These are phyloP conservation scores for Hemicentrotus pulcherrimus DNA, from an alignment of 35 echinoderm and acorn worm species.

Conservation along the genomic window DNA sequence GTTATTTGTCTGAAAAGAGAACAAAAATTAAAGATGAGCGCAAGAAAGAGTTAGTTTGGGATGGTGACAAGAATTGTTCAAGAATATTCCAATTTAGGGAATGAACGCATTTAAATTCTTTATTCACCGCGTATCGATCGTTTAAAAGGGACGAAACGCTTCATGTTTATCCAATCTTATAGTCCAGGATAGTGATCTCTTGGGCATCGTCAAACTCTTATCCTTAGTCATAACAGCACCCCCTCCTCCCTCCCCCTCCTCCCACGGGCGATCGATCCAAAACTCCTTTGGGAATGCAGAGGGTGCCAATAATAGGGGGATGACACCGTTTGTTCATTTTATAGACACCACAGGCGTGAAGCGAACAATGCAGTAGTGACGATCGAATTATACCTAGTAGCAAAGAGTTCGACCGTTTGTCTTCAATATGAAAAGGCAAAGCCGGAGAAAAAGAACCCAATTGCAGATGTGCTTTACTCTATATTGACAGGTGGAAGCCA, in stretches of 20 bases:
- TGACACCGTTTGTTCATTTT: not conserved
- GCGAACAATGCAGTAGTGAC: not conserved
- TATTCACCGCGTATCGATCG: too few relatives aligned
- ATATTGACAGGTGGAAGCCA: not conserved
- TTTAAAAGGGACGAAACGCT: too few relatives aligned
- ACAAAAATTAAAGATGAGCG: too few relatives aligned
- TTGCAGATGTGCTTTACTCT: not conserved
- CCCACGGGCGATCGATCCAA: not conserved
- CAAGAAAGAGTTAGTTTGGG: too few relatives aligned
- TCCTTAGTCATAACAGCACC: not conserved
- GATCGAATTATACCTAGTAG: not conserved
- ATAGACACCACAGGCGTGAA: not conserved
- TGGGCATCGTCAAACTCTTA: not conserved
- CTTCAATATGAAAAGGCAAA: not conserved
- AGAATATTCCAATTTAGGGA: too few relatives aligned
- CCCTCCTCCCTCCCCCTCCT: not conserved
- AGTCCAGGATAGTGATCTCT: too few relatives aligned
- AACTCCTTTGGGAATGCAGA: not conserved
- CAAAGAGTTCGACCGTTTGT: not conserved
- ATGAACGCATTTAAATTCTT: too few relatives aligned
- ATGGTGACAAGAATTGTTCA: too few relatives aligned
- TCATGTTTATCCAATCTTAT: too few relatives aligned
- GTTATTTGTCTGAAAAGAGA: too few relatives aligned
- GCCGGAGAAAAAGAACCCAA: not conserved
- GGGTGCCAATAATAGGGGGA: not conserved